Conservation (phyloP, 2,888 invertebrate genomes). For the Drosophila robusta region DNA sequence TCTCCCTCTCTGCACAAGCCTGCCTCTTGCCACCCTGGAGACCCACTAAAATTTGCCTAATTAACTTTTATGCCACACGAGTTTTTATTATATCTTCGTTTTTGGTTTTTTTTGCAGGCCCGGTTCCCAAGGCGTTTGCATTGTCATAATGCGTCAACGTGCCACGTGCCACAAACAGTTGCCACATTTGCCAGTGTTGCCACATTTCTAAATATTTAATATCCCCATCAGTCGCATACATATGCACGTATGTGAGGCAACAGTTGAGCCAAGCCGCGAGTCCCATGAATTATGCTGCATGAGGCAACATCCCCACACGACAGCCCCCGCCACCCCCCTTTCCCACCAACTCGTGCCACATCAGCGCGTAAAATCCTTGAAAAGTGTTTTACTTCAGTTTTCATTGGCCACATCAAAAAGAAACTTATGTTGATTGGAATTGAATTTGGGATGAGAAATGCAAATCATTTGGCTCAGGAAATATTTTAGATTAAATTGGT, state of each 20-base stretch:
- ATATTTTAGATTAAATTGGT: not conserved
- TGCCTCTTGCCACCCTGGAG: not conserved
- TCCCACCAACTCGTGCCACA: not conserved
- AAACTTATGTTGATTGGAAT: conserved; percentile 17
- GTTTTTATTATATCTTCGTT: conserved; percentile 6
- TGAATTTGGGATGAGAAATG: not conserved
- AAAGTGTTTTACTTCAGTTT: conserved; percentile 4
- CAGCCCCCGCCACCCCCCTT: no score
- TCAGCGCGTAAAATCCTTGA: not conserved
- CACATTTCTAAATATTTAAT: conserved; percentile 54
- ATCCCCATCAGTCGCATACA: conserved; percentile 20
- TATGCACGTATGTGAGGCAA: conserved; percentile 5
- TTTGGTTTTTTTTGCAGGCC: not conserved
- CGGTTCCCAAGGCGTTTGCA: conserved; percentile 29
- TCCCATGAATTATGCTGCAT: conserved; percentile 13
- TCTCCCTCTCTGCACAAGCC: not conserved
- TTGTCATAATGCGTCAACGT: conserved; percentile 62
- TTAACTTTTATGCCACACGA: conserved; percentile 52
- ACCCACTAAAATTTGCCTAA: conserved; percentile 36
- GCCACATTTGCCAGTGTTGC: conserved; percentile 9
- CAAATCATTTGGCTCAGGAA: not conserved
- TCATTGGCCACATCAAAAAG: conserved; percentile 14
- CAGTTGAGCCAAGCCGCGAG: conserved; percentile 16
- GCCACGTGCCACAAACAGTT: conserved; percentile 32
- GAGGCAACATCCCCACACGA: not conserved